Evolutionary conservation across 2,888 invertebrate species (phyloP), one percentile per base, ranked within the genome.

Genomic region (Synanthedon formicaeformis): DNA sequence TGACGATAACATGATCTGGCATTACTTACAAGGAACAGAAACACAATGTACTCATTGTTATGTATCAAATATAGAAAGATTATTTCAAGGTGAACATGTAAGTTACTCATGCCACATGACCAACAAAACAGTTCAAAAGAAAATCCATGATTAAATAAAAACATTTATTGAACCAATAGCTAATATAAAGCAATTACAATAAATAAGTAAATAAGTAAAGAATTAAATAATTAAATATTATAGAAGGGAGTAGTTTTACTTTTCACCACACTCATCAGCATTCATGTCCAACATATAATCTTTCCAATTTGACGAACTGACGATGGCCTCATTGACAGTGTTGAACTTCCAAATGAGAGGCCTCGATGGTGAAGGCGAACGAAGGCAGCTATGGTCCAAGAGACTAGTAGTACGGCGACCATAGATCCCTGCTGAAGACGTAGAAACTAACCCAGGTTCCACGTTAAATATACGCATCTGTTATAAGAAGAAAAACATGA

Each of bases 321-420:
- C 75, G n/a, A 81, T 58, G 4, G 73, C 66, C 63, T 84, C 84
- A 55, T 81, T 84, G 51, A 86, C 72, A 10, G 86, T 85, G 54
- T 85, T 85, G 58, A 81, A 85, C 66, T 85, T 86, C 83, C 85
- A 84, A 18, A 65, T 55, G 12, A 65, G 60, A 16, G 66, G 58
- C 23, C 63, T 69, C 13, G 69, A 62, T 4, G 75, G 71, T 2
- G 73, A 69, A 2, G 77, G 73, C 0, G 79, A 73, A 41, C 72
- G 61, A 1, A 75, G 58, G 23, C 65, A 61, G 12, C 77, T 69
- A 51, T 81, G 70, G 53, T 78, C 80, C 52, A 79, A 52, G 11
- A 82, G 67, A 57, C 80, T 83, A 49, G 74, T 61, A 41, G 81
- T 67, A 18, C 81, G 73, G 12, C 76, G 75, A 49, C 79, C 67